phyloP scores from a whole-genome alignment of 1,140 invertebrate genomes.

The Brachionus sp. region DNA sequence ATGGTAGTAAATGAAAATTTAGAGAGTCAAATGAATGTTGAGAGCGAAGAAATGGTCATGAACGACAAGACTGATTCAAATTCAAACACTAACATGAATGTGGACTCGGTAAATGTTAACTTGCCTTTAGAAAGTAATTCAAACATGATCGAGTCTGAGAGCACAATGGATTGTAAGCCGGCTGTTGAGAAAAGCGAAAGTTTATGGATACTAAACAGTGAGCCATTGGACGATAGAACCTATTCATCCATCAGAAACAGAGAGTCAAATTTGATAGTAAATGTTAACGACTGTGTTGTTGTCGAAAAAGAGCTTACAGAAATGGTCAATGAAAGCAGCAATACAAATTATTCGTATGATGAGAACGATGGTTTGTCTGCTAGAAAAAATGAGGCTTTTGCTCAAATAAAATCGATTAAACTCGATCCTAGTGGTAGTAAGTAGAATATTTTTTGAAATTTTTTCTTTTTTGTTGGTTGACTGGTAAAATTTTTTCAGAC shows the following conservation, averaged over 20 bases:
- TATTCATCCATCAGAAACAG: not conserved
- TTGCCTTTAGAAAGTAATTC: not conserved
- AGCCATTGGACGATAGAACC: not conserved
- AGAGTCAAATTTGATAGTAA: not conserved
- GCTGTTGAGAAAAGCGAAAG: not conserved
- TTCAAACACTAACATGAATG: conserved; percentile 19
- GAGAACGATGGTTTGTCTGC: not conserved
- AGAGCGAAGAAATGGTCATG: not conserved
- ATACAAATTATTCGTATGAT: conserved; percentile 32
- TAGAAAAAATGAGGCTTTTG: not conserved
- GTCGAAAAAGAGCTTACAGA: not conserved
- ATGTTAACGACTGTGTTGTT: not conserved
- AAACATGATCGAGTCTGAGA: conserved; percentile 6
- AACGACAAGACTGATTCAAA: conserved; percentile 3
- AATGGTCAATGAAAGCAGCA: not conserved
- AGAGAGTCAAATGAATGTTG: conserved; percentile 32
- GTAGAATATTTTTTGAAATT: not conserved
- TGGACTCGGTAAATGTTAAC: not conserved
- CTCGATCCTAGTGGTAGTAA: not conserved
- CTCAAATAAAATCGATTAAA: conserved; percentile 33
- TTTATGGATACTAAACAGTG: not conserved
- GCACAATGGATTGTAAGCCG: not conserved
- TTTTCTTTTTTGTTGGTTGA: no score
- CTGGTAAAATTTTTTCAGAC: no score
- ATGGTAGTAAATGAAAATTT: conserved; percentile 28